These are phyloP conservation scores for Trachymyrmex cornetzi DNA, from an alignment of 1,140 invertebrate genomes.

Conservation along the genomic window DNA sequence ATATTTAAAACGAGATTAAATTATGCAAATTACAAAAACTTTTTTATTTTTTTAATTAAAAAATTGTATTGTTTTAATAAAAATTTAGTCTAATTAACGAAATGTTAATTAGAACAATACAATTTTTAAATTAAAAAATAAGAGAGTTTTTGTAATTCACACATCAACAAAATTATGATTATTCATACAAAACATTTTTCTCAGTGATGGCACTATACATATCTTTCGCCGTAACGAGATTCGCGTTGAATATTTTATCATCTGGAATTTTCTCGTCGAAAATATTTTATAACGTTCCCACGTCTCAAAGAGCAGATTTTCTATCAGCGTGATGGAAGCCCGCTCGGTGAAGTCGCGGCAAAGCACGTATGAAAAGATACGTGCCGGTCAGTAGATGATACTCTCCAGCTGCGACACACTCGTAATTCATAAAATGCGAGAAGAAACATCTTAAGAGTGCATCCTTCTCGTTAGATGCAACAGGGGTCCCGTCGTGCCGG, in stretches of 20 bases:
- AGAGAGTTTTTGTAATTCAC: no score
- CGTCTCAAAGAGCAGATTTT: background rate
- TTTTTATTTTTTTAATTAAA: no score
- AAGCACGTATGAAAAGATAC: background rate
- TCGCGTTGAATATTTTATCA: background rate
- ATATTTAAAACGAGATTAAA: no score
- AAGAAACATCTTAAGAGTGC: background rate
- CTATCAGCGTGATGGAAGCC: background rate
- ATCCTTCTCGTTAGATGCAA: conserved; percentile 13
- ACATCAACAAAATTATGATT: no score
- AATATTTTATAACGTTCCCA: background rate
- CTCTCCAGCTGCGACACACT: background rate
- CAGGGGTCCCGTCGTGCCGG: background rate
- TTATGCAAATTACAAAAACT: no score
- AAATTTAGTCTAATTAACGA: no score
- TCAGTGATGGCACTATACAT: no score
- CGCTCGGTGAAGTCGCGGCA: background rate
- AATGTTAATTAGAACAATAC: no score
- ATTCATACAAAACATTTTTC: no score
- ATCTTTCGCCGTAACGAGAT: no score
- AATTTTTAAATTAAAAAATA: no score
- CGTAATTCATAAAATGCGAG: conserved; percentile 13
- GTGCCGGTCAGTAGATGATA: background rate
- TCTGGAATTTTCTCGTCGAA: background rate
- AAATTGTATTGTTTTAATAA: no score